Percentiles rank a stretch among this genome's conserved stretches.
Conservation (phyloP, 35 echinoderm and acorn worm species). For the Holothuria glaberrima region DNA sequence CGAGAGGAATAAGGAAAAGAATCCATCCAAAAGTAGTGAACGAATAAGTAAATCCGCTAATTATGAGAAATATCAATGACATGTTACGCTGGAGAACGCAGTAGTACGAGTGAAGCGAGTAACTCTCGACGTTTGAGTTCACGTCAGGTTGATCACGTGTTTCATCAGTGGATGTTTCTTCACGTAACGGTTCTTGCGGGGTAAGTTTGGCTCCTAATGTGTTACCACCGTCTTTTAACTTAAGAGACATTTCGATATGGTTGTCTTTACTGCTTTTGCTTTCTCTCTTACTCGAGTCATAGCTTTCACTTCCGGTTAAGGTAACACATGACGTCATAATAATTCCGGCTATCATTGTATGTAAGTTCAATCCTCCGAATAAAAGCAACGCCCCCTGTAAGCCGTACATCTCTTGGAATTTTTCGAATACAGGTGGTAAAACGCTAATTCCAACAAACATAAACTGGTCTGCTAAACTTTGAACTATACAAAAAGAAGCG, state of each 20-base stretch:
- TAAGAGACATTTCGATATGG: too few species aligned
- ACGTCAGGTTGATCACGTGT: not conserved
- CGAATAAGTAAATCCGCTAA: not conserved
- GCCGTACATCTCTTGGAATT: not conserved
- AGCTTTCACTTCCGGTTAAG: too few species aligned
- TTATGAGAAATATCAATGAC: not conserved
- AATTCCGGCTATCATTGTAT: not conserved
- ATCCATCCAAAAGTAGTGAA: conserved; percentile 8
- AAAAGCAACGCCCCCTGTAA: not conserved
- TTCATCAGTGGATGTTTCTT: not conserved
- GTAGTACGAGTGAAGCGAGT: not conserved
- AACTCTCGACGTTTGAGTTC: too few species aligned
- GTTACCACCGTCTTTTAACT: too few species aligned
- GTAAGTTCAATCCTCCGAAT: conserved; percentile 24
- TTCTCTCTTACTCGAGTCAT: too few species aligned
- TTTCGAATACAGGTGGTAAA: conserved; percentile 5
- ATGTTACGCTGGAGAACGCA: not conserved
- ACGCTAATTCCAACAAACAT: conserved; percentile 1
- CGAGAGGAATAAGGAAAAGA: conserved; percentile 18
- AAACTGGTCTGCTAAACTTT: not conserved
- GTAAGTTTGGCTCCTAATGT: too few species aligned
- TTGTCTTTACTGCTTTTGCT: too few species aligned
- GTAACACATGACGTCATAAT: not conserved
- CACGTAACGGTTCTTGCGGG: not conserved
- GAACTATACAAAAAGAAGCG: not conserved